These are phyloP conservation scores for Bhutanitis thaidina DNA, from an alignment of 2,888 invertebrate species.

Conservation along the genomic window DNA sequence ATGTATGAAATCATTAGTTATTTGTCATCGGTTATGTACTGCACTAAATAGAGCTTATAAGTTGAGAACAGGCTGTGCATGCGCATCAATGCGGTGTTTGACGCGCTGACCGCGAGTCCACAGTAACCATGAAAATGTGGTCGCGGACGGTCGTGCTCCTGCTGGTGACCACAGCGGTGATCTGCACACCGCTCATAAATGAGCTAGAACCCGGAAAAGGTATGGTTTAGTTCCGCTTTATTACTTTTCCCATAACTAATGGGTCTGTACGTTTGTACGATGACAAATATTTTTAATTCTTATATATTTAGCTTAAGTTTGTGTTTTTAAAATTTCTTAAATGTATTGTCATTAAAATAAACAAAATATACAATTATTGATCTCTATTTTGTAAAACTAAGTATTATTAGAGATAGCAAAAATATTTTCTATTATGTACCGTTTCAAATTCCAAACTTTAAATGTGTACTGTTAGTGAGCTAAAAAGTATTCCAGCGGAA, in stretches of 20 bases:
- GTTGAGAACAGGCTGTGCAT: slow-evolving; percentile 43
- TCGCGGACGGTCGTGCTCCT: slow-evolving; percentile 51
- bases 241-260: slow-evolving; percentile 1
- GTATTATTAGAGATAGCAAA: no score
- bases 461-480: no score
- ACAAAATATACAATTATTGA: no score
- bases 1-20: neutral
- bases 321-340: no score
- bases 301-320: no score
- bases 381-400: no score
- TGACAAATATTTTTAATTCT: no score
- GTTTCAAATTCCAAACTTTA: no score
- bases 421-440: no score
- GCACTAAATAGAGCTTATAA: slow-evolving; percentile 44
- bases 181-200: slow-evolving; percentile 58
- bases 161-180: slow-evolving; percentile 38
- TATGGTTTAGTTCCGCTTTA: slow-evolving; percentile 28
- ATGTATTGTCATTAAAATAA: no score
- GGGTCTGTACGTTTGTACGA: no score
- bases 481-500: no score
- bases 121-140: slow-evolving; percentile 68
- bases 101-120: slow-evolving; percentile 32
- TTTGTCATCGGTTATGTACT: slow-evolving; percentile 23
- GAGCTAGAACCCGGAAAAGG: slow-evolving; percentile 61
- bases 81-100: slow-evolving; percentile 49